These are phyloP conservation scores for Trididemnum nubilum DNA, from an alignment of 23 tunicate species.

Conservation along the genomic window DNA sequence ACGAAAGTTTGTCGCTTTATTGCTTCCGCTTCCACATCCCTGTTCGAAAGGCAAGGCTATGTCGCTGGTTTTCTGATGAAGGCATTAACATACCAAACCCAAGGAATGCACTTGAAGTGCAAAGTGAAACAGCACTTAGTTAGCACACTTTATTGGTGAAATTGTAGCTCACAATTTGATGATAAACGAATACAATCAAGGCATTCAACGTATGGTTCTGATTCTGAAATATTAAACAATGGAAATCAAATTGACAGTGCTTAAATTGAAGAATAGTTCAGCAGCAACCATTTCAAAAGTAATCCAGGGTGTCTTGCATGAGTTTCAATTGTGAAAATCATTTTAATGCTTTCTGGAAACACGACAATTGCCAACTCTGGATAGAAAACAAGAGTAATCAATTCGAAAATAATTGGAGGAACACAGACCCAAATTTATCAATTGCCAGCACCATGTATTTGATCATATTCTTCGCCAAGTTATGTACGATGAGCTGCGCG, in stretches of 20 bases:
- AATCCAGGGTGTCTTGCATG: too few species aligned
- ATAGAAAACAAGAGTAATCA: conserved; percentile 24
- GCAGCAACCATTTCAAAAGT: conserved; percentile 11
- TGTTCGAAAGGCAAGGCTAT: too few species aligned
- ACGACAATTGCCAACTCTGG: conserved; percentile 19
- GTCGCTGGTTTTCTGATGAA: too few species aligned
- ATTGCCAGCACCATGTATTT: conserved; percentile 21
- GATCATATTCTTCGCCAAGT: conserved; percentile 6
- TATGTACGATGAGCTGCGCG: conserved; percentile 10
- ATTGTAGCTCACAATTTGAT: background rate
- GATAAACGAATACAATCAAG: background rate
- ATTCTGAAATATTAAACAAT: background rate
- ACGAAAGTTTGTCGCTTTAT: too few species aligned
- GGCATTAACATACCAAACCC: too few species aligned
- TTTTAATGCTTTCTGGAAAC: background rate
- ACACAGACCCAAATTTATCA: conserved; percentile 17
- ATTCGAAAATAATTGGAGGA: background rate
- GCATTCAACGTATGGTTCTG: background rate
- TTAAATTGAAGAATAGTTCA: background rate
- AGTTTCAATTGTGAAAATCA: background rate
- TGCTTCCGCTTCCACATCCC: too few species aligned
- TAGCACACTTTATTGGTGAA: too few species aligned
- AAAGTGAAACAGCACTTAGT: too few species aligned
- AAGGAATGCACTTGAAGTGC: too few species aligned
- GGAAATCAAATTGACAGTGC: conserved; percentile 17